Evolutionary conservation across 2,797 vertebrate species (phyloP), one percentile per base, ranked within the genome.

Genomic region (Catamblyrhynchus diadema): DNA sequence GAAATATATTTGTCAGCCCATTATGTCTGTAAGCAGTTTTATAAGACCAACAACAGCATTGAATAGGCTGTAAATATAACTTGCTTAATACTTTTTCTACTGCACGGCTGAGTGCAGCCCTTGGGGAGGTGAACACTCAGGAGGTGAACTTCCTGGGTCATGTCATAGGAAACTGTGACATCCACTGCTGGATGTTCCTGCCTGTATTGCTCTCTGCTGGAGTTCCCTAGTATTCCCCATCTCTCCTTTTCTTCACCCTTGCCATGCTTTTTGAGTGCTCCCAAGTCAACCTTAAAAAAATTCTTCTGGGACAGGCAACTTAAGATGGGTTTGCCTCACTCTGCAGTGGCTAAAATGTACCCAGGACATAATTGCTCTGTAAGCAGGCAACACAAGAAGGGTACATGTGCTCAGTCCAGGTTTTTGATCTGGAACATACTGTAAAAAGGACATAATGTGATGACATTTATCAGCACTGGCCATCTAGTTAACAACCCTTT

Each of bases 361-460:
- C 60, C 57, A 59, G 75, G 81, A 61, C 0, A 1, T 87, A 95
- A 96, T 93, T 93, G 69, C 81, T 89, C 21, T 92, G 86, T 92
- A 93, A 95, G 94, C 90, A 94, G 56, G 72, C 4, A 8, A 81
- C n/a, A 51, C 69, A 59, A 88, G 88, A 83, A 89, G 78, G 57
- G 84, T 94, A 82, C 69, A 48, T 3, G 27, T 74, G 64, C 53
- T 9, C 78, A 65, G 67, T 64, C 81, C 92, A 94, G 88, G 57
- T 73, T 94, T 95, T 85, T 97, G 95, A 95, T 97, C 94, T 93
- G 86, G 95, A 95, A 96, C 94, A 60, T n/a, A 39, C 45, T 61
- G 90, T 94, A 61, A 93, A 94, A 93, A 95, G 96, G 92, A 95
- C 93, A 61, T 42, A 81, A 47, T 15, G 67, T 95, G 92, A 85